These are phyloP conservation scores for Todiramphus saurophagus DNA, from an alignment of 2,113 vertebrate genomes.

Conservation along the genomic window DNA sequence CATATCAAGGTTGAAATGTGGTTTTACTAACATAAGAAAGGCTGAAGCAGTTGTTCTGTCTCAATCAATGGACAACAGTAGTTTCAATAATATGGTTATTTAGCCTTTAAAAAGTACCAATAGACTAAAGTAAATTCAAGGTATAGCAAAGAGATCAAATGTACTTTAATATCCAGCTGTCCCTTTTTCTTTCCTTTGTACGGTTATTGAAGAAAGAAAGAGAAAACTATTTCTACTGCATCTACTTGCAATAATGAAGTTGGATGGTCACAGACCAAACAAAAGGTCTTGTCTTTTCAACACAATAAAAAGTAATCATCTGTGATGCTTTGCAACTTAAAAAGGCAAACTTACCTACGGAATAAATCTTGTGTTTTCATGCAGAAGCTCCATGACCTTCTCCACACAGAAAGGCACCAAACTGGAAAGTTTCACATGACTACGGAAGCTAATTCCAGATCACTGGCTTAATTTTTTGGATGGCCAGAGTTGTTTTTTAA, in stretches of 20 bases:
- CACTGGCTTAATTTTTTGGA: slow-evolving; percentile 3
- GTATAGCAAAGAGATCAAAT: not conserved
- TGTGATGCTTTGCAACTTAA: not conserved
- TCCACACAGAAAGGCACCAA: not conserved
- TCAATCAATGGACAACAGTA: not conserved
- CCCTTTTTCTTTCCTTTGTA: not conserved
- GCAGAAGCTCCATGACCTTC: not conserved
- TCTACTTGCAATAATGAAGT: not conserved
- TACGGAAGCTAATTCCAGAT: not conserved
- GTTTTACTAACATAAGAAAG: not conserved
- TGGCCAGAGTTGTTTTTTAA: slow-evolving; percentile 23
- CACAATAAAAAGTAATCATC: not conserved
- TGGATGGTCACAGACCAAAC: not conserved
- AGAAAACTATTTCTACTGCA: not conserved
- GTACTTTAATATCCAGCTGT: not conserved
- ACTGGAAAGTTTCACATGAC: not conserved
- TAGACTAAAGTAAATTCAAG: not conserved
- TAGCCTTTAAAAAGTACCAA: not conserved
- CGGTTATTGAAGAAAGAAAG: not conserved
- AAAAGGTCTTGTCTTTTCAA: not conserved
- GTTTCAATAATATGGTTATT: not conserved
- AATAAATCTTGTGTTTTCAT: not conserved
- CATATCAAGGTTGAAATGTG: not conserved
- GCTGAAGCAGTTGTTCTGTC: not conserved
- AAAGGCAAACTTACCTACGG: not conserved